Evolutionary conservation across 2,888 invertebrate species (phyloP), one percentile per base, ranked within the genome.

Genomic region (Euzophera pinguis): DNA sequence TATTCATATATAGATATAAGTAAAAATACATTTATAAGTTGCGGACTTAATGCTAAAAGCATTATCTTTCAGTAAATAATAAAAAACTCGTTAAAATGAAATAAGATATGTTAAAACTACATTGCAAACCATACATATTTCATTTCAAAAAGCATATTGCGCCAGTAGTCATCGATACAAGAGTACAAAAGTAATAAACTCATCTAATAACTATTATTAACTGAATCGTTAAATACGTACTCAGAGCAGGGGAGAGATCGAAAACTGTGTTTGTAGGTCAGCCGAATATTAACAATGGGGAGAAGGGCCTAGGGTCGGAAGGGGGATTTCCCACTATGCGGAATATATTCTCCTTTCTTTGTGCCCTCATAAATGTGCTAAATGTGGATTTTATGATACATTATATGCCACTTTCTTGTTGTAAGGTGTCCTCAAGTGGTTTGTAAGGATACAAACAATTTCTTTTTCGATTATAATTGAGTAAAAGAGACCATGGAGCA

Each of bases 251-350:
- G 61, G 55, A 61, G 59, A 61, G 64, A 68, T 65, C 64, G 64
- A 63, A 71, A 81, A 78, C 73, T 80, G 78, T 84, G 87, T 87
- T 87, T 88, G 71, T 86, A 83, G 88, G 88, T 87, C 87, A 87
- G 69, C 65, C 64, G 72, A 79, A 80, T 75, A 76, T 80, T 82
- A 85, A 84, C 84, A 81, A 78, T 77, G 66, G 66, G 64, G 66
- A 63, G 62, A 59, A 64, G 65, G 64, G 66, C 62, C 62, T 59
- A 64, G 65, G 69, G 73, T 59, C 53, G 58, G 61, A 58, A 59
- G 67, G 64, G 64, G 63, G 65, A 60, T 3, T 54, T 59, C 58
- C 61, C 62, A 63, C 70, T 37, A 27, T 27, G 6, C 37, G 43
- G 43, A 43, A 51, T 43, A 43, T 43, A 43, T 51, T 51, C 37